Evolutionary conservation across 2,113 vertebrate species (phyloP), one percentile per base, ranked within the genome.

Genomic region (Salminus brasiliensis): DNA sequence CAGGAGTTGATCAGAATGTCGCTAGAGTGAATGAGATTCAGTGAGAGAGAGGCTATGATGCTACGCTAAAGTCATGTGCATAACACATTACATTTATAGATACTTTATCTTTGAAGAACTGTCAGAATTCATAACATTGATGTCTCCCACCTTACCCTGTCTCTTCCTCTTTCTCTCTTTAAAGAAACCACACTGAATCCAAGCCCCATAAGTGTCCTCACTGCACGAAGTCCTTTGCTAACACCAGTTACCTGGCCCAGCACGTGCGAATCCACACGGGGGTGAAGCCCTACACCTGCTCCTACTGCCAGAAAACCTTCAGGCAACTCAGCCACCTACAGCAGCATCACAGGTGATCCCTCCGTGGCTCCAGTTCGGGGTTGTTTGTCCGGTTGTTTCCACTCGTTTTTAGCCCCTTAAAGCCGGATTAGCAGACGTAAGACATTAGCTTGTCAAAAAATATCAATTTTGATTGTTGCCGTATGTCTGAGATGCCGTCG

Each of bases 201-300:
- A 99, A 99, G 92, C 97, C 97, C 76, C 97, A 99, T 91, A 98
- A 99, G 94, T 99, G 97, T 94, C 96, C 95, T 72, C 97, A 99
- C 85, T 99, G 97, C 91, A 96, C 97, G 83, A 99, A 99, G 94
- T 97, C 96, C 74, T 99, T 99, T 87, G 97, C 97, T 91, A 99
- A 99, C 94, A 97, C 94, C 77, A 98, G 97, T 92, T 99, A 99
- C 91, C 92, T 99, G 94, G 96, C 97, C 85, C 97, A 99, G 88
- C 97, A 99, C 89, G 85, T 98, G 85, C 97, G 97, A 74, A 99
- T 99, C 90, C 97, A 99, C 92, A 98, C 96, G 0, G 97, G 97
- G 85, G 97, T 96, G 88, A 99, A 99, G 91, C 97, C 97, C 80
- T 98, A 99, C 91, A 93, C 95, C 85, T 98, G 97, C 93, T 92